Evolutionary conservation across 2,797 vertebrate genomes (phyloP), one percentile per base, ranked within the genome.

Genomic region (Gadopsis bispinosus): DNA sequence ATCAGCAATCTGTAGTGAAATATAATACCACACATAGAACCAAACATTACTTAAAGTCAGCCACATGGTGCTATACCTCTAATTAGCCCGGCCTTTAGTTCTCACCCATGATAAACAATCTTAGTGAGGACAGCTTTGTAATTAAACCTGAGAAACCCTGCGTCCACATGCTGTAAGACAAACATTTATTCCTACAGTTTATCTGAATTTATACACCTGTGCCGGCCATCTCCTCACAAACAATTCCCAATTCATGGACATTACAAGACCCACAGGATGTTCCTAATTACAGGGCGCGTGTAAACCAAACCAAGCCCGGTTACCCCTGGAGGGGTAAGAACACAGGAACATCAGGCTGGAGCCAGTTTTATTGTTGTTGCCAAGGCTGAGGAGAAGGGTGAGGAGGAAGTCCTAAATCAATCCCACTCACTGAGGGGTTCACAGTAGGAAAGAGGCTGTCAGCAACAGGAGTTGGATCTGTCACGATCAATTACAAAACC

Each of bases 381-480:
- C 81, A 89, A 79, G 83, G 82, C 88, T 69, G 81, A 80, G 75
- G 85, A 92, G 87, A 79, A 80, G 85, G 91, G 85, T 22, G 56
- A 16, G 69, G 80, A 92, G 92, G 93, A 94, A 93, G 89, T 88
- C 86, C 88, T 94, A 93, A 94, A 95, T 94, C 92, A 94, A 91
- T 92, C 91, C 85, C 75, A 81, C 90, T 91, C 84, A 83, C 88
- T 61, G 83, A 88, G 87, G 75, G 86, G 54, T 69, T 88, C 86
- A 81, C 86, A 83, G 85, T 69, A 81, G 91, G 89, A 90, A 83
- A 80, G 84, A 82, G 86, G 80, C 89, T 88, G 91, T 93, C 92
- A 84, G 87, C 89, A 86, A 86, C 89, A 92, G 93, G 94, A 93
- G 93, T 91, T 83, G 84, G 91, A 92, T 90, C 91, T 91, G 91